Conservation (phyloP, 2,113 vertebrate species). For the mouse (Mus musculus) region DNA sequence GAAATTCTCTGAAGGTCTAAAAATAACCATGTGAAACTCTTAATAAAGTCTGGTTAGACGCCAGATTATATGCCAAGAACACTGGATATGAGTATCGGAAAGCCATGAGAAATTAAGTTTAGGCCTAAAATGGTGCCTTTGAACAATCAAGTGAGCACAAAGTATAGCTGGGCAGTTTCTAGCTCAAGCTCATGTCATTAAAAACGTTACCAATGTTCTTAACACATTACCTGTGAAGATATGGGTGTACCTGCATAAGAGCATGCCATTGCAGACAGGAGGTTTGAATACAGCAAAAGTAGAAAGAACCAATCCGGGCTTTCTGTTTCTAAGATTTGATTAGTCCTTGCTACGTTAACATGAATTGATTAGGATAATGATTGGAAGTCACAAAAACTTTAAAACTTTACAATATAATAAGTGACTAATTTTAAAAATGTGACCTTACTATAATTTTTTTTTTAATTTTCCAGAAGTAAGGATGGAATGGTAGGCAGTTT, state of each 20-base stretch:
- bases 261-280: background rate
- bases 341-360: conserved; percentile 47
- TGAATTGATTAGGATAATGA: conserved; percentile 53
- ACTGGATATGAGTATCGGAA: background rate
- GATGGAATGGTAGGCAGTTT: background rate
- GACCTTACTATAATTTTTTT: conserved; percentile 35
- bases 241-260: background rate
- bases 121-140: conserved; percentile 14
- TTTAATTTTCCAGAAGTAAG: background rate
- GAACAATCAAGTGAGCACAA: conserved; percentile 53
- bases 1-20: conserved; percentile 66
- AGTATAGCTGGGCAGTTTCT: conserved; percentile 13
- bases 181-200: conserved; percentile 34
- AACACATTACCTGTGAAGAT: conserved; percentile 46
- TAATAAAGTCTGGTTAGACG: conserved; percentile 11
- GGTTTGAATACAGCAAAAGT: conserved; percentile 45
- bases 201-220: conserved; percentile 49
- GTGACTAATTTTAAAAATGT: conserved; percentile 38
- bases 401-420: conserved; percentile 57
- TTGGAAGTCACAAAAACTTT: conserved; percentile 64
- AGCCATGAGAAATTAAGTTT: conserved; percentile 42
- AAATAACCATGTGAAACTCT: conserved; percentile 64
- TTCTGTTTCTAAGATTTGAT: conserved; percentile 18
- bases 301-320: background rate
- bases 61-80: conserved; percentile 52